Base-by-base conservation (phyloP, 1,140 invertebrate species). In the Aphaenogaster ashmeadi region DNA sequence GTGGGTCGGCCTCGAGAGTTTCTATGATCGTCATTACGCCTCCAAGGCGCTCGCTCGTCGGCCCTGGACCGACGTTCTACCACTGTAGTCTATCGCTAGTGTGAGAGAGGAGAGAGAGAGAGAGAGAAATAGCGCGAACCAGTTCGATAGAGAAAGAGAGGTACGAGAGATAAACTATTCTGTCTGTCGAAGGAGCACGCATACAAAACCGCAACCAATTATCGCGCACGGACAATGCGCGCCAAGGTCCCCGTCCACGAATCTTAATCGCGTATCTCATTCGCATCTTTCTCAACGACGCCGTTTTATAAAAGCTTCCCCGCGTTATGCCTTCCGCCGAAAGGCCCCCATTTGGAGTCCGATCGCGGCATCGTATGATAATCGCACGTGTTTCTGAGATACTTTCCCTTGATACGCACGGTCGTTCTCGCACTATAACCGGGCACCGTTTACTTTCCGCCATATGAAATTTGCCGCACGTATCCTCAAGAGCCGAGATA, bases 21-120 rank as follows among this genome's bases (percentile, higher is more conserved):
- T 93, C 91, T 92, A 93, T 86, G 87, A 91, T 93, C 91, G 89
- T 93, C 89, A 92, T 92, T 93, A 90, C 87, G 89, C 87, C 88
- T 93, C 89, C 93, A 93, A 93, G 92, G 92, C 91, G 90, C 85
- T 90, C 67, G 91, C 88, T 77, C 4, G 91, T 93, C 89, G 92
- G 90, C 92, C 92, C 92, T 93, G 92, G 92, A 91, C 88, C 89
- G 77, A 80, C 79, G 69, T 74, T 87, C 74, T 72, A 54, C 56
- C 47, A 58, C 77, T 84, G 33, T 72, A 72, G 18, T 62, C 75
- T 72, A 90, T 85, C 81, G 38, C 38, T 90, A 36, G 36, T 79
- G 80, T 27, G 62, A 75, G 67, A 52, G 54, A 75, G 66, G 11
- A 56, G n/a, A 8, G 50, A 62, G 64, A 69, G 21, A 81, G 50